phyloP scores from a whole-genome alignment of 2,888 invertebrate species.

The Penaeus monodon region DNA sequence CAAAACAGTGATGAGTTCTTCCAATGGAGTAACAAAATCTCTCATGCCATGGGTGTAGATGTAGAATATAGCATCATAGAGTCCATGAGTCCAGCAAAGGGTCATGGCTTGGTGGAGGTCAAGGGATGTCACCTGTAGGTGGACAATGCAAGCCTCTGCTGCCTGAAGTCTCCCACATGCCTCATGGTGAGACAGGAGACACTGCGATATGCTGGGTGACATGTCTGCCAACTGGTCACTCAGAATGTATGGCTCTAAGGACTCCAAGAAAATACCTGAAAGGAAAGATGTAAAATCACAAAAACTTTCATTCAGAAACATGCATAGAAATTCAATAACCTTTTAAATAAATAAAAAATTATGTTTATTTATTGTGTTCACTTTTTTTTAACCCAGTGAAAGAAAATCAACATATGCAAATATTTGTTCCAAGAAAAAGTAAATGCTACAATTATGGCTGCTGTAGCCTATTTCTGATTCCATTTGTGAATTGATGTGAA shows the following conservation, averaged over 20 bases:
- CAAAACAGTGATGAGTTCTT: constrained; percentile 75
- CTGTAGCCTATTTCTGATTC: too few relatives aligned
- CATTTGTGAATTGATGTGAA: too few relatives aligned
- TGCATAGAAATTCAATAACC: too few relatives aligned
- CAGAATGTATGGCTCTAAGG: constrained; percentile 80
- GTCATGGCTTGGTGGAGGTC: constrained; percentile 82
- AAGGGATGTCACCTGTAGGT: constrained; percentile 80
- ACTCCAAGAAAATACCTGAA: constrained; percentile 74
- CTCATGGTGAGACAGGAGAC: constrained; percentile 79
- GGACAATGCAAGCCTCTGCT: constrained; percentile 80
- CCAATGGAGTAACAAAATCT: constrained; percentile 82
- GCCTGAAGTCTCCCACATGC: constrained; percentile 72
- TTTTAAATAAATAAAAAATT: too few relatives aligned
- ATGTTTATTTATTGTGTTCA: too few relatives aligned
- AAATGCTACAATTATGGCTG: too few relatives aligned
- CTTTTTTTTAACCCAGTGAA: too few relatives aligned
- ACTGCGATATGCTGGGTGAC: constrained; percentile 80
- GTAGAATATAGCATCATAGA: constrained; percentile 81
- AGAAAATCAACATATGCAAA: too few relatives aligned
- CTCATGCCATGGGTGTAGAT: constrained; percentile 82
- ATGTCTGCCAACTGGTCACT: constrained; percentile 76
- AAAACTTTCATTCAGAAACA: neutral
- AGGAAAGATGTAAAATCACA: neutral
- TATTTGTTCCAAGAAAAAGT: too few relatives aligned
- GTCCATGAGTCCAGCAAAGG: constrained; percentile 75